Evolutionary conservation across 1,140 invertebrate genomes (phyloP), one percentile per base, ranked within the genome.

Genomic region (Drosophila asahinai): DNA sequence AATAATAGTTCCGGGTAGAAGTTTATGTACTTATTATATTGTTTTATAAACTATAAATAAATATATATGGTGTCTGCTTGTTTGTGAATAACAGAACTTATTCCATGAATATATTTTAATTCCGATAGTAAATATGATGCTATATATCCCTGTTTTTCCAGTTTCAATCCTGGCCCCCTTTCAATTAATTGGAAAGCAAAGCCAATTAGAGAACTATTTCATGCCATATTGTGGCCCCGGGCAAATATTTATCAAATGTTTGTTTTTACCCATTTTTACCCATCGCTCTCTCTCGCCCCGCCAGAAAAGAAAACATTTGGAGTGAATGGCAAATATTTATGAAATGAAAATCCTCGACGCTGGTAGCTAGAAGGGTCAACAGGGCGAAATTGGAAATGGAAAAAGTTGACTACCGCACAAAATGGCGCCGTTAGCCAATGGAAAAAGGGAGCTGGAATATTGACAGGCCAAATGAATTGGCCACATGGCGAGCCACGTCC

Each of bases 381-480:
- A 58, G 80, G 84, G 73, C 75, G 45, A 87, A 78, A 83, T 75
- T 86, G 75, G 48, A 79, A 82, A 86, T 87, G 75, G 48, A 79
- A 82, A 86, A 82, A 68, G 81, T 77, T 66, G 45, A 60, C 71
- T 60, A 48, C 57, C 65, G 52, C 68, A 81, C 73, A 89, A 87
- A 87, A 86, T 86, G 83, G 83, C 83, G 83, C 61, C 70, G 45
- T 48, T 60, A 65, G 83, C 58, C 60, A 73, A 49, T 51, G 49
- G 43, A 49, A 76, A 71, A 42, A 51, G 45, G 33, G 36, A 68
- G 43, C 25, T 45, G 47, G 43, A 86, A 81, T 73, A 47, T 77
- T 89, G 83, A 79, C 72, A 83, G 73, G 66, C 51, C 60, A 87
- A 89, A 89, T 89, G 70, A 89, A 89, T 87, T 87, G 73, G 65